phyloP scores from a whole-genome alignment of 2,797 vertebrate genomes.

The Sebastolobus altivelis region DNA sequence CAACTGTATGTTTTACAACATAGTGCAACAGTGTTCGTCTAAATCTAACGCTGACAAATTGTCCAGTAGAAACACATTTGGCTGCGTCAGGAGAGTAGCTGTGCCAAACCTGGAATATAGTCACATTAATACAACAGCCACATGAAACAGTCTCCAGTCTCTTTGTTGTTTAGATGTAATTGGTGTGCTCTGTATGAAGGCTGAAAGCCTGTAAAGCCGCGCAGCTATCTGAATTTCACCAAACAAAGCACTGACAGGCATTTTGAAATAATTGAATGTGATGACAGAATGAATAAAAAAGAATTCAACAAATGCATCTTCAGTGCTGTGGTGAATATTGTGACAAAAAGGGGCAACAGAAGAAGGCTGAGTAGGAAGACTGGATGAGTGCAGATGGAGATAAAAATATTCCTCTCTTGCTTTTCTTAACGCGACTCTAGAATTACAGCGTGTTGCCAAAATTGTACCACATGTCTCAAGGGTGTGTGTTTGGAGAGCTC shows the following conservation, averaged over 20 bases:
- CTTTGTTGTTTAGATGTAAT: neutral
- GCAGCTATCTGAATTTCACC: neutral
- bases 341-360: neutral
- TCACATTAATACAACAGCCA: neutral
- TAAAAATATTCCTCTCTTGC: conserved; percentile 56
- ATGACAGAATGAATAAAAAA: neutral
- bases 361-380: neutral
- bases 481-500: conserved; percentile 62
- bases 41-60: neutral
- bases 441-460: conserved; percentile 64
- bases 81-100: neutral
- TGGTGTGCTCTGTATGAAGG: too few species aligned
- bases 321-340: neutral
- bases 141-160: neutral
- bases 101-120: neutral
- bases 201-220: neutral
- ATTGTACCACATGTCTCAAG: conserved; percentile 45
- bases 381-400: conserved; percentile 21
- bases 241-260: neutral
- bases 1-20: neutral
- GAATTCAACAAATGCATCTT: neutral
- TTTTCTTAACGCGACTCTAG: conserved; percentile 61
- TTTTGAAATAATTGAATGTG: neutral
- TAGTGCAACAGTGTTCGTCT: neutral
- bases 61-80: neutral